phyloP scores from a whole-genome alignment of 2,888 invertebrate genomes.

The Cecidostiba fungosa region DNA sequence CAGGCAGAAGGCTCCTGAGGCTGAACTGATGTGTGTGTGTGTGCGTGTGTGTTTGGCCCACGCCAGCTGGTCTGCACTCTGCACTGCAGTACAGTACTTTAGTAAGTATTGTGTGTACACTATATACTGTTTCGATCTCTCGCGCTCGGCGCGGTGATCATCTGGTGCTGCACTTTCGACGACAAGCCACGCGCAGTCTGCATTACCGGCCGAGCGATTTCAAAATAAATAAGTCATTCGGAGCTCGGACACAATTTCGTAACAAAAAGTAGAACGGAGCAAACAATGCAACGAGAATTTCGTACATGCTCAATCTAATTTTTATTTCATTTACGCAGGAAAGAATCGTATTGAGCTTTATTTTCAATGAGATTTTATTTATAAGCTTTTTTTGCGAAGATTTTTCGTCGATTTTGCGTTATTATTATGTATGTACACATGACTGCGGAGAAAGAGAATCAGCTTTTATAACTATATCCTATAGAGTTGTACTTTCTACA shows the following conservation, averaged over 20 bases:
- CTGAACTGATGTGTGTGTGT: conserved; percentile 40
- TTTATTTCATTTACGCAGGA: background rate
- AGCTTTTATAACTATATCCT: background rate
- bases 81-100: no score
- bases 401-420: conserved; percentile 10
- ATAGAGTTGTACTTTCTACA: conserved; percentile 41
- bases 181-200: background rate
- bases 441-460: background rate
- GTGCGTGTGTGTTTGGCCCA: conserved; percentile 45
- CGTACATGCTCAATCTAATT: background rate
- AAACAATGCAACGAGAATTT: background rate
- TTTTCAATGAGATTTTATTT: conserved; percentile 40
- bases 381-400: conserved; percentile 16
- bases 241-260: background rate
- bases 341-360: background rate
- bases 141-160: conserved; percentile 23
- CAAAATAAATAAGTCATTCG: conserved; percentile 13
- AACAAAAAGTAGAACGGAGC: background rate
- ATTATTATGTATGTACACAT: background rate
- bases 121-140: background rate
- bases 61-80: conserved; percentile 64
- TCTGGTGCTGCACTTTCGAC: conserved; percentile 6
- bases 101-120: background rate
- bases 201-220: conserved; percentile 44
- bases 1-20: conserved; percentile 30